phyloP scores from a whole-genome alignment of 2,888 invertebrate genomes.

The Diaperis boleti region DNA sequence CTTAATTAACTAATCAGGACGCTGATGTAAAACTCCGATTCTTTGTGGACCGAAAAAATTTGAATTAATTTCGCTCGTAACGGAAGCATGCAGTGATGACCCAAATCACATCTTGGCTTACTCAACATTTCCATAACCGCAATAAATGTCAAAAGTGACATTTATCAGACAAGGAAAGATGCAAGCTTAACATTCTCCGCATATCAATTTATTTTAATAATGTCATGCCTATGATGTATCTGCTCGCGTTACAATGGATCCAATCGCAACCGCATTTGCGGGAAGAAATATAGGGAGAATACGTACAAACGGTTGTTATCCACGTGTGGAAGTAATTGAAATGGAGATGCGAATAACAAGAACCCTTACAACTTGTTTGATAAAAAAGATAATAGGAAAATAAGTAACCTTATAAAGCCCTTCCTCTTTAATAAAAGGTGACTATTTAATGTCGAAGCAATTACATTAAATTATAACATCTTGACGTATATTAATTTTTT shows the following conservation, averaged over 20 bases:
- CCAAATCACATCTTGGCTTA: constrained; percentile 24
- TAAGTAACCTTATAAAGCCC: too few relatives aligned
- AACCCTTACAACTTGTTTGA: too few relatives aligned
- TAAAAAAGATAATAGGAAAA: too few relatives aligned
- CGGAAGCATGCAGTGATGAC: constrained; percentile 6
- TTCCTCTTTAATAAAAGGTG: too few relatives aligned
- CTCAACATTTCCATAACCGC: constrained; percentile 28
- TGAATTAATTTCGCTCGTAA: neutral
- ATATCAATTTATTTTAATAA: constrained; percentile 26
- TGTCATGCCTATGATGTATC: constrained; percentile 12
- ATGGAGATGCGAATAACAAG: too few relatives aligned
- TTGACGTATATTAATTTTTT: too few relatives aligned
- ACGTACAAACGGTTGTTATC: too few relatives aligned
- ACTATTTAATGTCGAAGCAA: too few relatives aligned
- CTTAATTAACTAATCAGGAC: neutral
- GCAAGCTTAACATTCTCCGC: constrained; percentile 24
- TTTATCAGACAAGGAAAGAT: constrained; percentile 23
- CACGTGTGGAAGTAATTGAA: too few relatives aligned
- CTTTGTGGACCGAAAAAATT: constrained; percentile 1
- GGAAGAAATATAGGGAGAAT: too few relatives aligned
- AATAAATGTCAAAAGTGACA: constrained; percentile 25
- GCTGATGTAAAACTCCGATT: neutral
- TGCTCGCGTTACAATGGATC: constrained; percentile 8
- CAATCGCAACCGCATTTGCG: neutral
- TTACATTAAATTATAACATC: too few relatives aligned